Base-by-base conservation (phyloP, 2,797 vertebrate species). In the Micrastur ruficollis region DNA sequence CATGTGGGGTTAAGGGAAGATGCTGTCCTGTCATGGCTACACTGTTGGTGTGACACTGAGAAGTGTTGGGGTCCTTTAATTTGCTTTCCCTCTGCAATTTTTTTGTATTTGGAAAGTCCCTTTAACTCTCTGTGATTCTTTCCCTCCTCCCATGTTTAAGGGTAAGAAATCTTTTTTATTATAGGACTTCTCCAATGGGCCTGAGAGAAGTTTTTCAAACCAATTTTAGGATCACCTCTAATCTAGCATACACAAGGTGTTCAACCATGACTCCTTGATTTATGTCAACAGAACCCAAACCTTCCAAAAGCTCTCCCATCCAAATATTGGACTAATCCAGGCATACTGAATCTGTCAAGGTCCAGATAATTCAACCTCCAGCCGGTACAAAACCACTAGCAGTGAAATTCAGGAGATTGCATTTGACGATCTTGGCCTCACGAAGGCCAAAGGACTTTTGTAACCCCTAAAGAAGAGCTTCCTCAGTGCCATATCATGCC, bases 1-100 rank as follows among this genome's bases (percentile, higher is more conserved):
- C 27, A 31, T 27, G 8, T 7, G 40, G 22, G 14, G 4, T 15
- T 70, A 91, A 59, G 15, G 14, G 27, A 83, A 76, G 44, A 50
- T 42, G 14, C 2, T 70, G 5, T 46, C 23, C 6, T 53, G 34
- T 62, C 26, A 31, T n/a, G 23, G 38, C 13, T 47, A 31, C 4
- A 11, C 3, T 66, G 14, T 4, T 61, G 20, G 6, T 0, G 1
- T 52, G 32, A 81, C 2, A 14, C 4, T 61, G 19, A 50, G 23
- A 84, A 92, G 50, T 62, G 62, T 2, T 47, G 26, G 6, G 11
- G 4, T 71, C 14, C 36, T 81, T 81, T 56, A 20, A 65, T 7
- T 79, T 72, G 16, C 32, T 53, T 74, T 84, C 18, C 29, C 8
- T 72, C 13, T 76, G 11, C 0, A 1, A 62, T 12, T 5, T 14